phyloP scores from a whole-genome alignment of 2,797 vertebrate genomes.

The Parambassis ranga region DNA sequence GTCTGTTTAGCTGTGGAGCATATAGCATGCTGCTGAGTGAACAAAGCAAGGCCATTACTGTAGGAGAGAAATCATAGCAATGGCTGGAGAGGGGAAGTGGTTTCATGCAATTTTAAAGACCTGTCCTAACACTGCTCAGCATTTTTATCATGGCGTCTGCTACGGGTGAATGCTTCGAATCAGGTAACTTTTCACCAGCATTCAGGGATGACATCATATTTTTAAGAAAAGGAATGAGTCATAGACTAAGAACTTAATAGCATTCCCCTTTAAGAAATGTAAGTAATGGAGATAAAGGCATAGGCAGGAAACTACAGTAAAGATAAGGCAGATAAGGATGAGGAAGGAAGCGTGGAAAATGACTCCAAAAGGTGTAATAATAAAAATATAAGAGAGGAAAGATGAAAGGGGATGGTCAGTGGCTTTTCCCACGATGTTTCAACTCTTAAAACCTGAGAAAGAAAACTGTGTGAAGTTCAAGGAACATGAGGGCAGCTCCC shows the following conservation, averaged over 20 bases:
- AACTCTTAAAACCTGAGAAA: conserved; percentile 45
- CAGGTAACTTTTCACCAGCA: conserved; percentile 42
- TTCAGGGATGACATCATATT: conserved; percentile 63
- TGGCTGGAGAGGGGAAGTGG: conserved; percentile 15
- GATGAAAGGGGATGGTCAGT: conserved; percentile 39
- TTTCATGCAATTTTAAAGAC: conserved; percentile 66
- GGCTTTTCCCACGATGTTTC: conserved; percentile 37
- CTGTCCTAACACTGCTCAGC: conserved; percentile 3
- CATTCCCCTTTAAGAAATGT: conserved; percentile 1
- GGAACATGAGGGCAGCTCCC: conserved; percentile 56
- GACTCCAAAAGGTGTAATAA: conserved; percentile 28
- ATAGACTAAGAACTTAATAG: conserved; percentile 21
- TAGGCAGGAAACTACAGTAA: conserved; percentile 23
- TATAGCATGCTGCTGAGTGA: conserved; percentile 47
- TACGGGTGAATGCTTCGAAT: conserved; percentile 41
- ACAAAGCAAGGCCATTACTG: conserved; percentile 60
- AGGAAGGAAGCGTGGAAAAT: conserved; percentile 45
- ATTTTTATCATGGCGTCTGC: conserved; percentile 33
- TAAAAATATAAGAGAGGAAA: conserved; percentile 24
- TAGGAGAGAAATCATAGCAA: conserved; percentile 13
- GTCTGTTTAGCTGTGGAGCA: conserved; percentile 65
- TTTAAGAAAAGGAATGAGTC: conserved; percentile 50
- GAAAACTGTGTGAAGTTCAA: conserved; percentile 46
- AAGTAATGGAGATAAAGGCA: conserved; percentile 2
- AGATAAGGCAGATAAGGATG: conserved; percentile 30